phyloP scores from a whole-genome alignment of 2,113 vertebrate species.

The Platanista minor region DNA sequence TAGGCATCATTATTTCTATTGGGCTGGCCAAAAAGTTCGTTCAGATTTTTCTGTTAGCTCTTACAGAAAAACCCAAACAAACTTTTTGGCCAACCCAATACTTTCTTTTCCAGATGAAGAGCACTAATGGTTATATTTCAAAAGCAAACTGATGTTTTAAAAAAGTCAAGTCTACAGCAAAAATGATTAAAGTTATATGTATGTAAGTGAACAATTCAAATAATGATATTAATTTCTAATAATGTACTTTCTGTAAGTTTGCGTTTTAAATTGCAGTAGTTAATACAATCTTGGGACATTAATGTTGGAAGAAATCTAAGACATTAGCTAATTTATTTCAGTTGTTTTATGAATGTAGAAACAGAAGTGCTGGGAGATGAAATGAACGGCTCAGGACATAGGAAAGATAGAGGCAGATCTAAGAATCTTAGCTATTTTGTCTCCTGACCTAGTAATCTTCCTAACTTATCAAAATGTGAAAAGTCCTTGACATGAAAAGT shows the following conservation, averaged over 20 bases:
- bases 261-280: slow-evolving; percentile 30
- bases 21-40: too few species aligned
- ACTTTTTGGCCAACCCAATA: background rate
- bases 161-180: background rate
- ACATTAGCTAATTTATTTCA: slow-evolving; percentile 29
- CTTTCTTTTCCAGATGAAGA: slow-evolving; percentile 7
- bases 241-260: slow-evolving; percentile 29
- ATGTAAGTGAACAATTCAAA: background rate
- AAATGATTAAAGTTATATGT: background rate
- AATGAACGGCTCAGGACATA: background rate
- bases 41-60: rapidly evolving
- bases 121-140: slow-evolving; percentile 7
- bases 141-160: background rate
- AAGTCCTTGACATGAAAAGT: background rate
- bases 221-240: slow-evolving; percentile 18
- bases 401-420: background rate
- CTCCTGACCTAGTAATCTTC: background rate
- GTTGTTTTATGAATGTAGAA: background rate
- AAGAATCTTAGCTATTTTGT: slow-evolving; percentile 14
- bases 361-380: background rate
- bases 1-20: background rate
- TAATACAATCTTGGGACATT: slow-evolving; percentile 33
- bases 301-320: slow-evolving; percentile 36
- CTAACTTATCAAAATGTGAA: background rate
- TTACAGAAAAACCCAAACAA: too few species aligned